A percentile compares a stretch with the other conserved stretches of the same genome.
These are phyloP conservation scores for Sinosuthora webbiana DNA, from an alignment of 2,113 vertebrate species.

Conservation along the genomic window DNA sequence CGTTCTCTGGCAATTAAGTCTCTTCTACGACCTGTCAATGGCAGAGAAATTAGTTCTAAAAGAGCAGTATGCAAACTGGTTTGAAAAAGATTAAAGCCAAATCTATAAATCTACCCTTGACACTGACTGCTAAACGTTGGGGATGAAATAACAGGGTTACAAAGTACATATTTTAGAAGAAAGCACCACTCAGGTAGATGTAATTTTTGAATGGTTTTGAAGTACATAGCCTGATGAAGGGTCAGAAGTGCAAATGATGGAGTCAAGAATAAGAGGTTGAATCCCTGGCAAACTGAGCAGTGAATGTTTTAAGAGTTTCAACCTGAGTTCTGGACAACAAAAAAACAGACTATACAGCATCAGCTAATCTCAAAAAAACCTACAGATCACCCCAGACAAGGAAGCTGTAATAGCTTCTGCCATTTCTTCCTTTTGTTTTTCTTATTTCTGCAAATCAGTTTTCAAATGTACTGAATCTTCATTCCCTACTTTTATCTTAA, in stretches of 20 bases:
- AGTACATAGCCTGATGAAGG: neutral
- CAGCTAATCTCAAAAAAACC: neutral
- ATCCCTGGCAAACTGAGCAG: neutral
- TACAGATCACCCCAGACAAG: neutral
- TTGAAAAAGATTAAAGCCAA: neutral
- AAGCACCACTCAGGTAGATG: fast-evolving
- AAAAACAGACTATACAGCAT: neutral
- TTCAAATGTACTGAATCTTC: neutral
- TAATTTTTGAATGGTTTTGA: neutral
- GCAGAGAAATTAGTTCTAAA: neutral
- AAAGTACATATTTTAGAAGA: neutral
- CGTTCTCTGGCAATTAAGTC: neutral
- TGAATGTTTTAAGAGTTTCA: neutral
- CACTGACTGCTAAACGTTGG: neutral
- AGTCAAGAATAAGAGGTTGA: neutral
- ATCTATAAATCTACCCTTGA: neutral
- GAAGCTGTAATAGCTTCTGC: neutral
- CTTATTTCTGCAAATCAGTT: neutral
- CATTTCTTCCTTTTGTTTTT: neutral
- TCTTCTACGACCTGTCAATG: neutral
- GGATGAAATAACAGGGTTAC: neutral
- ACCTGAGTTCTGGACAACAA: neutral
- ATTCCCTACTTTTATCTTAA: neutral
- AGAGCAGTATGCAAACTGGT: neutral
- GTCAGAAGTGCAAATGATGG: neutral